These are phyloP conservation scores for Rhabdomys dilectus DNA, from an alignment of 2,113 vertebrate species.

Conservation along the genomic window DNA sequence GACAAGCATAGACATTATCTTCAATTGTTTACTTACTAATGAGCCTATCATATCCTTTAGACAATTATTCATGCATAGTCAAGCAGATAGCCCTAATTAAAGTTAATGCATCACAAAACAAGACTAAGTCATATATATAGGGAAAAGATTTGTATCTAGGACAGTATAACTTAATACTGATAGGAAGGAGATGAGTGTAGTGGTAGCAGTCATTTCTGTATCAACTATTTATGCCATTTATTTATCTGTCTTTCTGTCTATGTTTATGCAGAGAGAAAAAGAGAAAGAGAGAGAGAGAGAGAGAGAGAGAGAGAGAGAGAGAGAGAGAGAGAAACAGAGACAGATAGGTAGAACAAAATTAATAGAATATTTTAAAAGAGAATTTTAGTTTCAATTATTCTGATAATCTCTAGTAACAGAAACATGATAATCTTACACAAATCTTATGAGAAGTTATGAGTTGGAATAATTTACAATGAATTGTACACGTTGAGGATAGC, in stretches of 20 bases:
- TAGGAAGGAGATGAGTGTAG: neutral
- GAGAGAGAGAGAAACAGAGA: neutral
- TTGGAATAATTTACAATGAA: neutral
- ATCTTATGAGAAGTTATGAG: neutral
- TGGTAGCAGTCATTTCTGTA: neutral
- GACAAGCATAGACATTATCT: neutral
- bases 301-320: neutral
- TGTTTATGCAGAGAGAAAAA: too few relatives aligned
- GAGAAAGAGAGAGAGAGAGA: too few relatives aligned
- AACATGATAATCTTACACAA: neutral
- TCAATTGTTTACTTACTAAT: neutral
- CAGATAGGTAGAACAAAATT: neutral
- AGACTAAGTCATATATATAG: neutral
- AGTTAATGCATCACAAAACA: neutral
- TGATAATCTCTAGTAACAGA: neutral
- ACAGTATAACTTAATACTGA: neutral
- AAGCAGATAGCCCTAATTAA: neutral
- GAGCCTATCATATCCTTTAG: neutral
- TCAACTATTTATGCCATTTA: too few relatives aligned
- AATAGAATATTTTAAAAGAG: neutral
- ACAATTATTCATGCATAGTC: neutral
- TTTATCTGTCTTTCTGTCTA: too few relatives aligned
- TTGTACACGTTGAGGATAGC: neutral
- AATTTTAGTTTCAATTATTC: neutral
- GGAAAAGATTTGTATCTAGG: neutral